phyloP scores from a whole-genome alignment of 2,113 vertebrate genomes.

The Rhipidura dahli region DNA sequence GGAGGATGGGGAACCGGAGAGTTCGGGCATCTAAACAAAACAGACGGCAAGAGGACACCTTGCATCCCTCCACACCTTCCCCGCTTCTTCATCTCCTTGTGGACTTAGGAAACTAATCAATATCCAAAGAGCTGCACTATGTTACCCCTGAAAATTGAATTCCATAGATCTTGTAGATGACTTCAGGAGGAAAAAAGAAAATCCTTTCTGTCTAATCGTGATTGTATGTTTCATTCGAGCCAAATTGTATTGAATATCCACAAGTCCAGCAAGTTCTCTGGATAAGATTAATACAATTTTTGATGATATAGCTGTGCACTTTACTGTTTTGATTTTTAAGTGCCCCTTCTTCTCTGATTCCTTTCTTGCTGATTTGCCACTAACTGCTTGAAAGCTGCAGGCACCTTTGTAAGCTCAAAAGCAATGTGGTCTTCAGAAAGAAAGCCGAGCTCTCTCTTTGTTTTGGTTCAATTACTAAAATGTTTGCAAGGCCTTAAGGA shows the following conservation, averaged over 20 bases:
- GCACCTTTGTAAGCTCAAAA: slow-evolving; percentile 42
- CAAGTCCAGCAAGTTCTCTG: slow-evolving; percentile 63
- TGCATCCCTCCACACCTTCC: slow-evolving; percentile 8
- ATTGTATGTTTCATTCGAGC: slow-evolving; percentile 73
- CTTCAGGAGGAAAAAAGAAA: slow-evolving; percentile 62
- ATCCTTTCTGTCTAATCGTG: slow-evolving; percentile 70
- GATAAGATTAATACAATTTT: slow-evolving; percentile 72
- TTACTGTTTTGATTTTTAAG: slow-evolving; percentile 64
- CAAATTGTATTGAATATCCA: slow-evolving; percentile 76
- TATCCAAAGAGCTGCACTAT: slow-evolving; percentile 79
- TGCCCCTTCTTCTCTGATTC: slow-evolving; percentile 24
- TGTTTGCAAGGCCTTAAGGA: slow-evolving; percentile 67
- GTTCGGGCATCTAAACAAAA: slow-evolving; percentile 66
- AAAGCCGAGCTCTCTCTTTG: slow-evolving; percentile 61
- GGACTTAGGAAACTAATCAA: slow-evolving; percentile 43
- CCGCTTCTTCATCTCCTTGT: slow-evolving; percentile 21
- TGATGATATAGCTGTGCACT: slow-evolving; percentile 76
- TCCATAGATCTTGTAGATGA: slow-evolving; percentile 55
- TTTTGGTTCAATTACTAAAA: slow-evolving; percentile 56
- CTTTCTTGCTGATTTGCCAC: slow-evolving; percentile 58
- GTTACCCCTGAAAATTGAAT: slow-evolving; percentile 57
- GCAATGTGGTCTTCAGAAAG: slow-evolving; percentile 43
- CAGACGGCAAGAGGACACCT: not conserved
- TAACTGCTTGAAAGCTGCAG: slow-evolving; percentile 55
- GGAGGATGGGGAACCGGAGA: slow-evolving; percentile 73